Percentiles rank a stretch among this genome's conserved stretches.
Evolutionary conservation across 1,140 invertebrate species (phyloP).

Genomic region (Drosophila melanogaster): DNA sequence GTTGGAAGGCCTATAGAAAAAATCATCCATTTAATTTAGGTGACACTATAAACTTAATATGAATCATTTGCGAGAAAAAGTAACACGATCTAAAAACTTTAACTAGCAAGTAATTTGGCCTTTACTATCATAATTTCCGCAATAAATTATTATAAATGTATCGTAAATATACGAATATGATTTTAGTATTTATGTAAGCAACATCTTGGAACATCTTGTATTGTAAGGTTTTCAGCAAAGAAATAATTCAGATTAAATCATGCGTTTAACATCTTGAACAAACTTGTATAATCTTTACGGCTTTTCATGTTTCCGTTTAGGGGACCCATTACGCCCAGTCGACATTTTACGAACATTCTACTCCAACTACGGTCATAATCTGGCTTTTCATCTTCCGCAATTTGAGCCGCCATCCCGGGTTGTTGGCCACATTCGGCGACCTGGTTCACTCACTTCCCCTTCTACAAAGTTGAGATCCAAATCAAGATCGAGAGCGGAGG

Average conservation of each 20-base stretch:
- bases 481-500: background rate
- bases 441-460: constrained; percentile 23
- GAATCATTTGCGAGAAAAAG: too few species aligned
- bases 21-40: background rate
- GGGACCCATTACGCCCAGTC: constrained; percentile 1
- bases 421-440: constrained; percentile 20
- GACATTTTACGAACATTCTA: constrained; percentile 9
- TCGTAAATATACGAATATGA: too few species aligned
- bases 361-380: constrained; percentile 2
- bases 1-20: background rate
- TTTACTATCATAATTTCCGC: too few species aligned
- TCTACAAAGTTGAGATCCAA: constrained; percentile 14
- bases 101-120: too few species aligned
- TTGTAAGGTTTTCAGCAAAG: too few species aligned
- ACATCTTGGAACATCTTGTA: too few species aligned
- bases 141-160: too few species aligned
- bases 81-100: too few species aligned
- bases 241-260: too few species aligned
- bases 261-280: background rate
- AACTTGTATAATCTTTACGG: constrained; percentile 1
- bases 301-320: constrained; percentile 3
- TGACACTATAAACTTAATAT: too few species aligned
- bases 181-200: too few species aligned
- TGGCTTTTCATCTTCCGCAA: constrained; percentile 31
- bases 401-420: constrained; percentile 7